These are phyloP conservation scores for Craterocephalus amniculus DNA, from an alignment of 2,797 vertebrate species.

Conservation along the genomic window DNA sequence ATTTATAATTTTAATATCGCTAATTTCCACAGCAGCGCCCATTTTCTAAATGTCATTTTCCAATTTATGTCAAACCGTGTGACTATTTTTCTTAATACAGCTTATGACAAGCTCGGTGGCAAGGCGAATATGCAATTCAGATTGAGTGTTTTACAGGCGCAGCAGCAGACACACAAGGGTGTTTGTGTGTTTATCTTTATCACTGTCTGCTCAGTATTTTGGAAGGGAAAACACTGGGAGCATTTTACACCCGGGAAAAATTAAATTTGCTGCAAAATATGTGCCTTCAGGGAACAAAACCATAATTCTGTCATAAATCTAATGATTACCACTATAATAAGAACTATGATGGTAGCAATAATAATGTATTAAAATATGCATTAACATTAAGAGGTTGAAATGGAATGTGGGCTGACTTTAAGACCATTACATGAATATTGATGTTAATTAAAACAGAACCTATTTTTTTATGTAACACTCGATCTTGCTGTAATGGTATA, in stretches of 20 bases:
- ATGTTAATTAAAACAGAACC: slow-evolving; percentile 83
- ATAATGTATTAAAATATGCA: slow-evolving; percentile 87
- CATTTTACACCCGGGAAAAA: slow-evolving; percentile 62
- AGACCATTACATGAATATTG: slow-evolving; percentile 82
- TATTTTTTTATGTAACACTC: slow-evolving; percentile 73
- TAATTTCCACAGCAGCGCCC: slow-evolving; percentile 89
- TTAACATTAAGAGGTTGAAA: slow-evolving; percentile 79
- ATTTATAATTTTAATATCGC: slow-evolving; percentile 97
- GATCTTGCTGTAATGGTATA: slow-evolving; percentile 67
- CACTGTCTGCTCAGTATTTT: slow-evolving; percentile 76
- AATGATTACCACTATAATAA: slow-evolving; percentile 84
- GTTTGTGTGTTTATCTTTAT: slow-evolving; percentile 86
- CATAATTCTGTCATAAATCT: slow-evolving; percentile 82
- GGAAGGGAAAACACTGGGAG: slow-evolving; percentile 56
- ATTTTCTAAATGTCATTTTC: slow-evolving; percentile 93
- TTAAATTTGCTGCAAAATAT: slow-evolving; percentile 73
- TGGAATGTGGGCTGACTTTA: slow-evolving; percentile 72
- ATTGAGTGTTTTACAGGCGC: slow-evolving; percentile 83
- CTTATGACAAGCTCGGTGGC: slow-evolving; percentile 89
- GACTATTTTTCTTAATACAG: slow-evolving; percentile 93
- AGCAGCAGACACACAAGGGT: slow-evolving; percentile 73
- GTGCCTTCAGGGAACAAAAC: slow-evolving; percentile 76
- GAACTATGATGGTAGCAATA: slow-evolving; percentile 80
- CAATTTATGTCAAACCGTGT: slow-evolving; percentile 92
- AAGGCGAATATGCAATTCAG: slow-evolving; percentile 88